Percentiles rank a stretch among this genome's conserved stretches.
Conservation (phyloP, 2,113 vertebrate species). For the Grammomys dolichurus region DNA sequence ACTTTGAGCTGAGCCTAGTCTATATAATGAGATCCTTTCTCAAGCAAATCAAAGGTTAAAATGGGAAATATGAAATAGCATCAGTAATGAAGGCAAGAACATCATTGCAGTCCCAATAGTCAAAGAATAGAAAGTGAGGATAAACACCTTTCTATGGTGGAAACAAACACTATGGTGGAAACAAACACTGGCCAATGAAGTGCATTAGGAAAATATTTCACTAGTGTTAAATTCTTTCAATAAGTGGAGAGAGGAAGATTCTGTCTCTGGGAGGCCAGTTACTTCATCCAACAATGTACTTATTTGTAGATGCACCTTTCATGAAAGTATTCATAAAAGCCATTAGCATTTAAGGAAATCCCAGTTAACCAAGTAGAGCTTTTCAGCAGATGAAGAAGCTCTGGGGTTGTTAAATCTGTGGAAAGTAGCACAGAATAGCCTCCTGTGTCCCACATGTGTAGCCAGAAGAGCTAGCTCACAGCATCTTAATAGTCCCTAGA, state of each 20-base stretch:
- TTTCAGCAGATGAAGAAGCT: not conserved
- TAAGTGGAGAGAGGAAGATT: not conserved
- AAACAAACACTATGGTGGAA: not conserved
- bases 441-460: not conserved
- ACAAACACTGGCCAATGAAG: not conserved
- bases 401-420: not conserved
- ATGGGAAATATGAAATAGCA: not conserved
- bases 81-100: not conserved
- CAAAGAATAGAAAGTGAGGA: not conserved
- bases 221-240: not conserved
- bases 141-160: not conserved
- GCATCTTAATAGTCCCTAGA: fast-evolving
- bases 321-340: not conserved
- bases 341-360: not conserved
- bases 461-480: not conserved
- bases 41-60: not conserved
- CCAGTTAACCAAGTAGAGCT: not conserved
- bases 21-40: not conserved
- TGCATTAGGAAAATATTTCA: not conserved
- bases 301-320: not conserved
- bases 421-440: too few relatives aligned
- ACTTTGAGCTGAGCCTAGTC: not conserved
- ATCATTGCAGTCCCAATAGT: not conserved
- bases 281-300: not conserved
- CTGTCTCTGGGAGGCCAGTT: not conserved